Evolutionary conservation across 2,113 vertebrate species (phyloP).

Genomic region (Geothlypis trichas): DNA sequence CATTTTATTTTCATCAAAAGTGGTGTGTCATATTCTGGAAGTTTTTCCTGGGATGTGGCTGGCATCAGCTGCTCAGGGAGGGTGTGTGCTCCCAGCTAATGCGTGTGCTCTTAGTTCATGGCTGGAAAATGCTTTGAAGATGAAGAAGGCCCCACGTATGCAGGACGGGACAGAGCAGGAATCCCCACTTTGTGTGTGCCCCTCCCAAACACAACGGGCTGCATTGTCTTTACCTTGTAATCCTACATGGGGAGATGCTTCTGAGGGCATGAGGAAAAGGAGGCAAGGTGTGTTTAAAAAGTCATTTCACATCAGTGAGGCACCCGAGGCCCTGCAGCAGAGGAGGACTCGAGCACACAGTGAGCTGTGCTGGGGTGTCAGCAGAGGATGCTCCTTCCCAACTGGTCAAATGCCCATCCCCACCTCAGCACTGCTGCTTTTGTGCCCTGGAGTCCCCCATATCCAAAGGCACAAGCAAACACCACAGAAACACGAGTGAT

Average conservation of each 20-base stretch:
- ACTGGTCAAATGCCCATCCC: neutral
- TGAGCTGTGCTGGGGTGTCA: accelerated
- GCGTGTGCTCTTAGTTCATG: constrained; percentile 19
- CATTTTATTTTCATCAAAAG: constrained; percentile 44
- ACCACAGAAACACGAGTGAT: neutral
- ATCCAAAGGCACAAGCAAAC: neutral
- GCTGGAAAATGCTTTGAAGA: constrained; percentile 53
- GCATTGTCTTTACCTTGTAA: constrained; percentile 38
- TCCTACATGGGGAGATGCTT: neutral
- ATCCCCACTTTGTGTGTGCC: neutral
- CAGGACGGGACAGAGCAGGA: neutral
- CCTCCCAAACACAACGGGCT: neutral
- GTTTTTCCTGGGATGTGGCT: constrained; percentile 15
- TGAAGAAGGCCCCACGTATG: neutral
- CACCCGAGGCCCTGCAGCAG: neutral
- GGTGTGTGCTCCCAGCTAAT: neutral
- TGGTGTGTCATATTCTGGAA: constrained; percentile 32
- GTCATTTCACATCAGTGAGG: neutral
- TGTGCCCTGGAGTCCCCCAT: neutral
- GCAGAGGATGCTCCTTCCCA: accelerated
- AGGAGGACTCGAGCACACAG: neutral
- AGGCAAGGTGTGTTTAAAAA: constrained; percentile 14
- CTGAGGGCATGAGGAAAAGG: constrained; percentile 18
- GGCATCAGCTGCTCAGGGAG: neutral
- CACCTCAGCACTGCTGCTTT: accelerated